Evolutionary conservation across 2,888 invertebrate genomes (phyloP).

Genomic region (Zonitis immaculata): DNA sequence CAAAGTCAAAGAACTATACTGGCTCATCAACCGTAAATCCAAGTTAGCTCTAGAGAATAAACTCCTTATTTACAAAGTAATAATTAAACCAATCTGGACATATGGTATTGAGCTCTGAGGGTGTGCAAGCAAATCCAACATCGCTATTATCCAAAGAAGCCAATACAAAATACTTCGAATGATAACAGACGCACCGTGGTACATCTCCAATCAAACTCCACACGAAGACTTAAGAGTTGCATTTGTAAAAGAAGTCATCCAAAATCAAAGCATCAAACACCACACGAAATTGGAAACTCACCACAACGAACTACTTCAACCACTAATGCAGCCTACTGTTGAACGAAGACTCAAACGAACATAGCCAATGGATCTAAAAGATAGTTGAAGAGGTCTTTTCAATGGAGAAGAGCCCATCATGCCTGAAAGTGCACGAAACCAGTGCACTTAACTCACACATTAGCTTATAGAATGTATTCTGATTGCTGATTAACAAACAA

Average conservation of each 20-base stretch:
- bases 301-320: no score
- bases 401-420: not conserved
- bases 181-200: not conserved
- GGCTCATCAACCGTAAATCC: constrained; percentile 1
- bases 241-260: not conserved
- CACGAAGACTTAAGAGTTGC: not conserved
- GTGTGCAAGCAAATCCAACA: not conserved
- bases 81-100: not conserved
- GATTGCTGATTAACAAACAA: no score
- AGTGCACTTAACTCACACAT: no score
- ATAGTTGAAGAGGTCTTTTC: not conserved
- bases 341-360: not conserved
- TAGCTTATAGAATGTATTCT: no score
- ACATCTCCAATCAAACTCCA: not conserved
- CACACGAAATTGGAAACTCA: not conserved
- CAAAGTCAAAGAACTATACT: not conserved
- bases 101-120: not conserved
- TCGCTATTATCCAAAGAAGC: not conserved
- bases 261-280: not conserved
- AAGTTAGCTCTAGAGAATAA: not conserved
- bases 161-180: not conserved
- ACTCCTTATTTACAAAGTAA: not conserved
- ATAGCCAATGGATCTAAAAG: not conserved
- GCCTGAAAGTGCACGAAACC: no score
- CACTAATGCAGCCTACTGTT: not conserved